Conservation (phyloP, 1,140 invertebrate genomes). For the Ptiloglossa arizonensis region DNA sequence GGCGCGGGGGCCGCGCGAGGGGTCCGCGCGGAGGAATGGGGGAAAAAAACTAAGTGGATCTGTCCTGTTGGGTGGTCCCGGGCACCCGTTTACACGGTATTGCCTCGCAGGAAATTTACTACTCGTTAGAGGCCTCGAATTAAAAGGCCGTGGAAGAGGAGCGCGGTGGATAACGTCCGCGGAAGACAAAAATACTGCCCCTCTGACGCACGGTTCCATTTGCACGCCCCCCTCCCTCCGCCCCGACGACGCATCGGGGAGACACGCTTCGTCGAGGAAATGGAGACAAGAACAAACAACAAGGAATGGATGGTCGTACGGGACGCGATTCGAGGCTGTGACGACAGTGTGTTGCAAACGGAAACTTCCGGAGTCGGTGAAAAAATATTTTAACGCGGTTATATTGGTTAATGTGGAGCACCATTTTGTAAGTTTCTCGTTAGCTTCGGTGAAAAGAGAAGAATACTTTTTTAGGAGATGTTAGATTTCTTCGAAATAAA, state of each 20-base stretch:
- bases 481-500: too few species aligned
- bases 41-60: constrained; percentile 66
- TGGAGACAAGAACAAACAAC: constrained; percentile 24
- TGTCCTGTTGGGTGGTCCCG: constrained; percentile 35
- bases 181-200: constrained; percentile 57
- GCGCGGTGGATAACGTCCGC: constrained; percentile 32
- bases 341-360: too few species aligned
- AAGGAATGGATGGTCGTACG: neutral
- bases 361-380: too few species aligned
- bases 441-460: too few species aligned
- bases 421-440: too few species aligned
- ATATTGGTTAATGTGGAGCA: too few species aligned
- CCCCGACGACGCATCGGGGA: constrained; percentile 12
- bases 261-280: constrained; percentile 1
- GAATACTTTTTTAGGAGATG: too few species aligned
- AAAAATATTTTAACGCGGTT: neutral
- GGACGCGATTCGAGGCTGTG: neutral
- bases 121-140: constrained; percentile 63
- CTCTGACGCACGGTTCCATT: constrained; percentile 43
- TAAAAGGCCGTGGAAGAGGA: constrained; percentile 46
- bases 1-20: constrained; percentile 60
- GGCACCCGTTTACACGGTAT: constrained; percentile 59
- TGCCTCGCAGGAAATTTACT: constrained; percentile 66
- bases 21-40: constrained; percentile 54
- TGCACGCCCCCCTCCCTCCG: constrained; percentile 26